Conservation (phyloP, 2,888 invertebrate genomes). For the Drosophila monieri region DNA sequence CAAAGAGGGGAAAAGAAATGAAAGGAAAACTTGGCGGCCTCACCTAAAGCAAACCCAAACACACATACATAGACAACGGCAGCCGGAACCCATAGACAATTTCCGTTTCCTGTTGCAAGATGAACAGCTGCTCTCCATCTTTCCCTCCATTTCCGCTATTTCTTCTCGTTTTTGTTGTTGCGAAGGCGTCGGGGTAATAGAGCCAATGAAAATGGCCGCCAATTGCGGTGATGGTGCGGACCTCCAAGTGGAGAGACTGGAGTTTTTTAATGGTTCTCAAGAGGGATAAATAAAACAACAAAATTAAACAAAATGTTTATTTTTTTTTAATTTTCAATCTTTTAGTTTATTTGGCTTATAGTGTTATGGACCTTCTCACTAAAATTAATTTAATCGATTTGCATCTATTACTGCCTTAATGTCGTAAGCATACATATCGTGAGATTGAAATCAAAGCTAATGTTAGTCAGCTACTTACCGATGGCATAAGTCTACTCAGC, state of each 20-base stretch:
- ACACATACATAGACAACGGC: constrained; percentile 20
- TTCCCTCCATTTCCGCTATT: constrained; percentile 5
- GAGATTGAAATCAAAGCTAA: constrained; percentile 36
- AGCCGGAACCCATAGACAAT: constrained; percentile 71
- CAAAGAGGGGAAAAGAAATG: constrained; percentile 22
- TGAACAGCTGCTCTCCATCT: constrained; percentile 53
- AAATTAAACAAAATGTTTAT: not conserved
- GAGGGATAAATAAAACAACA: not conserved
- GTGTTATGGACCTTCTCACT: not conserved
- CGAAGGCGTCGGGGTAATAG: constrained; percentile 55
- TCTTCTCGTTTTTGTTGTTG: constrained; percentile 31
- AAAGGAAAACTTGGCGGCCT: constrained; percentile 41
- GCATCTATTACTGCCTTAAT: constrained; percentile 10
- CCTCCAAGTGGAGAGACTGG: constrained; percentile 1
- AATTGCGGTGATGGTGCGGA: constrained; percentile 43
- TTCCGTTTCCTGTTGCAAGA: constrained; percentile 71
- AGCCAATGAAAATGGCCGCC: constrained; percentile 62
- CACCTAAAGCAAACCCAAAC: constrained; percentile 18
- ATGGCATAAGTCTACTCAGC: constrained; percentile 41
- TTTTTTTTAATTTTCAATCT: not conserved
- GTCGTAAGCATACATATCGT: constrained; percentile 56
- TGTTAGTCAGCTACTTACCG: constrained; percentile 59
- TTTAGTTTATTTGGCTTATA: not conserved
- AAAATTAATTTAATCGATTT: not conserved
- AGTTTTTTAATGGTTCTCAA: not conserved